These are phyloP conservation scores for Psittacula cyanocephala DNA, from an alignment of 2,113 vertebrate genomes.

Conservation along the genomic window DNA sequence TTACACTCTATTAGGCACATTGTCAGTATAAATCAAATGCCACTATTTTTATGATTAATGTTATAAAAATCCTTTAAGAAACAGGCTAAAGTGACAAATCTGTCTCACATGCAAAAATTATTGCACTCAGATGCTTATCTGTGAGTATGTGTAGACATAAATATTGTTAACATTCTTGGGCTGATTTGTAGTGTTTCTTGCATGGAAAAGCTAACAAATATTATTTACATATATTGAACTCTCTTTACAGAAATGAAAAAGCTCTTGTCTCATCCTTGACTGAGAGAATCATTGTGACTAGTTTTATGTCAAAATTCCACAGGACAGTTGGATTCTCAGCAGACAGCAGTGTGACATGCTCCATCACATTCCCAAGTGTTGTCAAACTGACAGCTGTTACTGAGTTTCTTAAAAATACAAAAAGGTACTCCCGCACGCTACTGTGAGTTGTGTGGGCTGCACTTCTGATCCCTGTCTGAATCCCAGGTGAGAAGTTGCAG, in stretches of 20 bases:
- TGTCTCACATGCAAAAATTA: not conserved
- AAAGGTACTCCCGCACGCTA: not conserved
- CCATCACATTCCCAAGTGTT: not conserved
- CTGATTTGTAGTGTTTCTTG: not conserved
- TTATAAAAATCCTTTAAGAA: not conserved
- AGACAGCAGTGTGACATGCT: not conserved
- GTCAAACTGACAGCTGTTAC: not conserved
- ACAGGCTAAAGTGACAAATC: not conserved
- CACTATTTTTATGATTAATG: not conserved
- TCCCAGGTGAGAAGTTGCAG: not conserved
- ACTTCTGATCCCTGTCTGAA: not conserved
- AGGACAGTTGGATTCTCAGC: not conserved
- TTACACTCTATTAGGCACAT: not conserved
- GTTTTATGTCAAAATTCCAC: not conserved
- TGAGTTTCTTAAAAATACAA: not conserved
- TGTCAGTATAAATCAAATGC: not conserved
- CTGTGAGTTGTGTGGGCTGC: not conserved
- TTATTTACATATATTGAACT: not conserved
- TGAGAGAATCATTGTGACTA: not conserved
- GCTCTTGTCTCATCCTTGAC: not conserved
- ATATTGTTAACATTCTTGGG: not conserved
- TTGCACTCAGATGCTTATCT: not conserved
- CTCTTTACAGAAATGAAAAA: not conserved
- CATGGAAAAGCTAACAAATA: not conserved
- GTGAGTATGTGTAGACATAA: not conserved